Base-by-base conservation (phyloP, 2,797 vertebrate genomes). In the Schizopygopsis malacanthus region DNA sequence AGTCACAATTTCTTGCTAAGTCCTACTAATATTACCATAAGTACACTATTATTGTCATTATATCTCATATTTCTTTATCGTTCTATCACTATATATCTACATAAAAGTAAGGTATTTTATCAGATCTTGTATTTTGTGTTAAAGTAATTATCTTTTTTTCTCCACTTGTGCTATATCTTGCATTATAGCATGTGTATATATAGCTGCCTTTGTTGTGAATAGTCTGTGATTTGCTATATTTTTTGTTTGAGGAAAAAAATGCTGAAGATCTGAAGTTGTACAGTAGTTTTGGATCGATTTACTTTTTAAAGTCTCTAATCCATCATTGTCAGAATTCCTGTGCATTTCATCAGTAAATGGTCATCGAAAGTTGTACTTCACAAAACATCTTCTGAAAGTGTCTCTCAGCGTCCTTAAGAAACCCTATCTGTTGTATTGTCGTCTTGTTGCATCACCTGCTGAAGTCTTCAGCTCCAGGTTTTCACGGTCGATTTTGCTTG, bases 401-500 rank as follows among this genome's bases (percentile, higher is more conserved):
- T 84, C 61, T 84, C 22, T 22, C 9, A 2, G 15, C 4, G 16
- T 28, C 37, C n/a, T 70, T 13, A 54, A 52, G 11, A 41, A 79
- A 33, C 37, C 1, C 25, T 33, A n/a, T 84, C 73, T 33, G 43
- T 20, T 67, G 16, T 5, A 20, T 69, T 84, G 73, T 78, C 11
- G 0, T 37, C 43, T 70, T 20, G 22, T 69, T 84, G 47, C 82
- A 56, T 77, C 63, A 75, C 56, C 56, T 50, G 56, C 56, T 75
- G 56, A 83, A 22, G 13, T 65, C 28, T 33, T 75, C 20, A 65
- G 54, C 54, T 12, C 4, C 56, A 50, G 11, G 78, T 80, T 77
- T 67, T 69, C 33, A 77, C 8, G 22, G 45, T 77, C 20, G 37
- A 54, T 77, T 78, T 77, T 15, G 47, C 52, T 28, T 22, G 7